Conservation (phyloP, 2,888 invertebrate species). For the Tryphoninae sp. region DNA sequence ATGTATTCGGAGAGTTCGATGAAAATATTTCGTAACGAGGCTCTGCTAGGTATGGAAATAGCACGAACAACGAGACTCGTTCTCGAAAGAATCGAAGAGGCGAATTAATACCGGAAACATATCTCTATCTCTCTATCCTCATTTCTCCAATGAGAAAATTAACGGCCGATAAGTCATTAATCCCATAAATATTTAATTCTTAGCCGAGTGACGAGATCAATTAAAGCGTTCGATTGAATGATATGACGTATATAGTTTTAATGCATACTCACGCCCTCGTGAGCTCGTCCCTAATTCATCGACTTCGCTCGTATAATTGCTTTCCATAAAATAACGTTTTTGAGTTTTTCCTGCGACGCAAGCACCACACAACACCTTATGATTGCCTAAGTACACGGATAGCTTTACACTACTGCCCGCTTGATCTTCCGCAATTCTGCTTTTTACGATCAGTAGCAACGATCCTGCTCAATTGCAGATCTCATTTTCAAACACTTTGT, state of each 20-base stretch:
- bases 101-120: background rate
- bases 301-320: conserved; percentile 24
- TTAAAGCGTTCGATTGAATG: conserved; percentile 9
- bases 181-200: background rate
- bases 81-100: background rate
- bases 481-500: conserved; percentile 18
- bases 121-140: background rate
- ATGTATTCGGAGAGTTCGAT: background rate
- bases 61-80: background rate
- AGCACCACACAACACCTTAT: conserved; percentile 9
- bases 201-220: background rate
- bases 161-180: background rate
- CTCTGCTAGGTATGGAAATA: background rate
- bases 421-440: background rate
- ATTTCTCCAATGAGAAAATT: background rate
- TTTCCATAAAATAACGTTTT: conserved; percentile 40
- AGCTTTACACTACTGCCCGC: conserved; percentile 8
- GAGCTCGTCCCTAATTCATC: conserved; percentile 25
- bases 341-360: conserved; percentile 25
- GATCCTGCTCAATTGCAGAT: conserved; percentile 38
- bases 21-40: background rate
- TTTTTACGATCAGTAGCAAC: conserved; percentile 39
- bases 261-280: conserved; percentile 50
- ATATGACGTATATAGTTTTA: conserved; percentile 7
- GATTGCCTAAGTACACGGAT: conserved; percentile 21